These are phyloP conservation scores for Drosophila tani DNA, from an alignment of 1,140 invertebrate species.

Conservation along the genomic window DNA sequence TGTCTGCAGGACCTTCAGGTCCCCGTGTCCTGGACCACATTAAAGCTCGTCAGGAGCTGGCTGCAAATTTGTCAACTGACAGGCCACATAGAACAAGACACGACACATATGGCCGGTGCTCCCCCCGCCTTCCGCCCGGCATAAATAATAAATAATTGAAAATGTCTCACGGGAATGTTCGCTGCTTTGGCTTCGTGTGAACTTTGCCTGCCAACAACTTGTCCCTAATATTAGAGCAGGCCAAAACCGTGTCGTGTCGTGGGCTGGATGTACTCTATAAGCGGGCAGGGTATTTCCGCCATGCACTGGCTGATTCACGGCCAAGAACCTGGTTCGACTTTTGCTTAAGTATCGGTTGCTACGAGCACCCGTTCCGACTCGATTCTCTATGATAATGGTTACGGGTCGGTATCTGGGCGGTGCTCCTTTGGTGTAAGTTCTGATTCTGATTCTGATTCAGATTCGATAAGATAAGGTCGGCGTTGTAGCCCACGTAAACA, in stretches of 20 bases:
- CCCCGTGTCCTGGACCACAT: slow-evolving; percentile 62
- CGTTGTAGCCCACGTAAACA: slow-evolving; percentile 14
- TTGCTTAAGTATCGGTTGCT: neutral
- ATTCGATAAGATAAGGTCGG: slow-evolving; percentile 33
- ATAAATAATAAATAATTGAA: slow-evolving; percentile 83
- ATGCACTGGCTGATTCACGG: neutral
- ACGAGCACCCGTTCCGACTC: neutral
- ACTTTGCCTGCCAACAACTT: slow-evolving; percentile 77
- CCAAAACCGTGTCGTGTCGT: slow-evolving; percentile 58
- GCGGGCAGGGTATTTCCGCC: neutral
- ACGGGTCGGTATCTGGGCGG: neutral
- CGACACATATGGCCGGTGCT: slow-evolving; percentile 69
- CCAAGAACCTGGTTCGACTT: slow-evolving; percentile 2
- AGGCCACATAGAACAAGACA: slow-evolving; percentile 37
- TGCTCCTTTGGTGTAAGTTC: slow-evolving; percentile 20
- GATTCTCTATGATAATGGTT: slow-evolving; percentile 7
- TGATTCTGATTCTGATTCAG: slow-evolving; percentile 7
- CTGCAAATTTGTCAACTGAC: slow-evolving; percentile 78
- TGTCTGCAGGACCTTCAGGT: slow-evolving; percentile 17
- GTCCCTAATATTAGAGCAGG: slow-evolving; percentile 75
- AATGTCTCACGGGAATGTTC: slow-evolving; percentile 76
- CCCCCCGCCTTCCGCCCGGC: slow-evolving; percentile 13
- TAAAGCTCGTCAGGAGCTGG: slow-evolving; percentile 60
- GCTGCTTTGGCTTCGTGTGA: slow-evolving; percentile 68
- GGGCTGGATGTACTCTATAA: slow-evolving; percentile 18